Conservation (phyloP, 2,797 vertebrate species). For the Sebastes paucispinis region DNA sequence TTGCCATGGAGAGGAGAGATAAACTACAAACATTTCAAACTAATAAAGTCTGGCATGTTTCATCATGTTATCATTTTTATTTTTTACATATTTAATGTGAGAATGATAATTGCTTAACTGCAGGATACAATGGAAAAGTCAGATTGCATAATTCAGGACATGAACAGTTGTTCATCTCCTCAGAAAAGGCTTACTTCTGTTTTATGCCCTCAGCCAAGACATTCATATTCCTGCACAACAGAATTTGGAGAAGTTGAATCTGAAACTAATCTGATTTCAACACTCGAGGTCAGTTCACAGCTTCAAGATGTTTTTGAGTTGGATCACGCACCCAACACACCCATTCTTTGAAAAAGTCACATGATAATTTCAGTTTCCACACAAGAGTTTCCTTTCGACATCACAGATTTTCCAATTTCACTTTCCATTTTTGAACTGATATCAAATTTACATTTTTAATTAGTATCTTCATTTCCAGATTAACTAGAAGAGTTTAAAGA, state of each 20-base stretch:
- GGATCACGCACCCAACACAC: background rate
- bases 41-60: too few species aligned
- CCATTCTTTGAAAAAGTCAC: background rate
- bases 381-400: background rate
- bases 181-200: conserved; percentile 24
- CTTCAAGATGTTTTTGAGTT: conserved; percentile 7
- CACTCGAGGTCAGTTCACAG: conserved; percentile 32
- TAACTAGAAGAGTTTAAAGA: background rate
- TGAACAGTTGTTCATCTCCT: background rate
- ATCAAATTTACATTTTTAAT: background rate
- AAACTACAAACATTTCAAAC: conserved; percentile 78
- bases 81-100: background rate
- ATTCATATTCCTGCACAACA: background rate
- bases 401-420: background rate
- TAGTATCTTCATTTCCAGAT: background rate
- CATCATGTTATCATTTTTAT: too few species aligned
- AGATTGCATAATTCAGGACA: background rate
- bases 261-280: conserved; percentile 44
- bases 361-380: background rate
- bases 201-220: background rate
- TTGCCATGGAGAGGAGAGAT: conserved; percentile 69
- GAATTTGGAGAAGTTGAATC: conserved; percentile 44
- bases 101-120: background rate
- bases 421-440: background rate
- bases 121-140: background rate